Conservation (phyloP, 2,113 vertebrate species). For the Perca schrenkii region DNA sequence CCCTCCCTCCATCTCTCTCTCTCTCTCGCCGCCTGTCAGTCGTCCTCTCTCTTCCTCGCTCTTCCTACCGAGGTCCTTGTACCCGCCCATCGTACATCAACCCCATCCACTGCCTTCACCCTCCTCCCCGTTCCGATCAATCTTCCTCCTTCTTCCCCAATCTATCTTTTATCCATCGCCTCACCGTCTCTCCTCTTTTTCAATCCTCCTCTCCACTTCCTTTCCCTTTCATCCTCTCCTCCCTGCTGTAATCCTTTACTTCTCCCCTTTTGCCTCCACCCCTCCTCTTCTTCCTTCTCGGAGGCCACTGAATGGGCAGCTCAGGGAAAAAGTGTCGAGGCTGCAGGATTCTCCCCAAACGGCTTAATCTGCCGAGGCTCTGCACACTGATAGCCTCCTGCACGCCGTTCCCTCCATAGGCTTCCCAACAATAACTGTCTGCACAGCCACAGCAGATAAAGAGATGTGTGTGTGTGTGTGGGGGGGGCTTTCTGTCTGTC, state of each 20-base stretch:
- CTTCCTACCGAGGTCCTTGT: conserved; percentile 20
- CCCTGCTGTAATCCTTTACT: conserved; percentile 24
- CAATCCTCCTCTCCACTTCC: background rate
- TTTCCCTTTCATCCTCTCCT: conserved; percentile 18
- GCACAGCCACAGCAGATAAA: conserved; percentile 64
- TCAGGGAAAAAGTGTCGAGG: conserved; percentile 76
- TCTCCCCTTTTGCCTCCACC: conserved; percentile 15
- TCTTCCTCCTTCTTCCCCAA: conserved; percentile 20
- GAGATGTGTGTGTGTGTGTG: conserved; percentile 44
- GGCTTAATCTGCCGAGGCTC: conserved; percentile 76
- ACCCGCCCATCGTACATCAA: conserved; percentile 33
- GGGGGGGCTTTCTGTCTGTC: conserved; percentile 27
- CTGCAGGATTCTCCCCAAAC: conserved; percentile 76
- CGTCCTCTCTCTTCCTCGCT: background rate
- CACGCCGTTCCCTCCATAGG: conserved; percentile 55
- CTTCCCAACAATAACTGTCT: conserved; percentile 71
- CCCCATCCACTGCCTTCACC: conserved; percentile 28
- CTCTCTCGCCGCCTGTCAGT: conserved; percentile 32
- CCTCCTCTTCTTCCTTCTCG: conserved; percentile 59
- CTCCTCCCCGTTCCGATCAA: conserved; percentile 37
- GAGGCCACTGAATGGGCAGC: conserved; percentile 74
- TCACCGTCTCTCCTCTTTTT: conserved; percentile 4
- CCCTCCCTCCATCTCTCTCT: background rate
- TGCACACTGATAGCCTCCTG: conserved; percentile 72
- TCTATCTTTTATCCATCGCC: conserved; percentile 52